A percentile compares a stretch with the other conserved stretches of the same genome.
Evolutionary conservation across 1,140 invertebrate species (phyloP).

Genomic region (Kradibia gibbosae): DNA sequence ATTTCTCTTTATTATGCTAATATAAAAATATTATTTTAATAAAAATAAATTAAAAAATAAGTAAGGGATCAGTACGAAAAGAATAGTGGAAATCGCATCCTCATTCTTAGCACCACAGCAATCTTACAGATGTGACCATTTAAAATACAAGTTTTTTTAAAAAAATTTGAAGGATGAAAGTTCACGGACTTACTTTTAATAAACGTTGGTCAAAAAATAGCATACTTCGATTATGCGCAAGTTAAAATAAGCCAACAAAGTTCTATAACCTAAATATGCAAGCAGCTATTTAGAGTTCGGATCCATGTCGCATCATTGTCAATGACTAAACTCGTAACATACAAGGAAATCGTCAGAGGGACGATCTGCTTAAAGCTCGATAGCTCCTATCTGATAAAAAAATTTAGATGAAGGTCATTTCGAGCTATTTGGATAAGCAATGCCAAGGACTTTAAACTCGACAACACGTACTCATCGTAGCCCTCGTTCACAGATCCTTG

Average conservation of each 20-base stretch:
- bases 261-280: not conserved
- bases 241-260: not conserved
- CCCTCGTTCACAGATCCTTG: not conserved
- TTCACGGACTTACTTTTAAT: not conserved
- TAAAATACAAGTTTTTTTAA: not conserved
- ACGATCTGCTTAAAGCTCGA: conserved; percentile 69
- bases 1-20: too few species aligned
- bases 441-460: conserved; percentile 37
- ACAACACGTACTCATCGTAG: not conserved
- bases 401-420: conserved; percentile 63
- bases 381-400: conserved; percentile 64
- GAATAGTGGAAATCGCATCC: too few species aligned
- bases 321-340: too few species aligned
- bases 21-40: too few species aligned
- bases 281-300: conserved; percentile 16
- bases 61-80: too few species aligned
- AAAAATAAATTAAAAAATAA: too few species aligned
- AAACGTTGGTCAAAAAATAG: not conserved
- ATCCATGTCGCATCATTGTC: not conserved
- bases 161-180: not conserved
- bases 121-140: too few species aligned
- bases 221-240: not conserved
- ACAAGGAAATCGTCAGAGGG: too few species aligned
- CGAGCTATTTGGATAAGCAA: not conserved
- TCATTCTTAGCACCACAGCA: too few species aligned